phyloP scores from a whole-genome alignment of 2,888 invertebrate species.

The Taenaris catops region DNA sequence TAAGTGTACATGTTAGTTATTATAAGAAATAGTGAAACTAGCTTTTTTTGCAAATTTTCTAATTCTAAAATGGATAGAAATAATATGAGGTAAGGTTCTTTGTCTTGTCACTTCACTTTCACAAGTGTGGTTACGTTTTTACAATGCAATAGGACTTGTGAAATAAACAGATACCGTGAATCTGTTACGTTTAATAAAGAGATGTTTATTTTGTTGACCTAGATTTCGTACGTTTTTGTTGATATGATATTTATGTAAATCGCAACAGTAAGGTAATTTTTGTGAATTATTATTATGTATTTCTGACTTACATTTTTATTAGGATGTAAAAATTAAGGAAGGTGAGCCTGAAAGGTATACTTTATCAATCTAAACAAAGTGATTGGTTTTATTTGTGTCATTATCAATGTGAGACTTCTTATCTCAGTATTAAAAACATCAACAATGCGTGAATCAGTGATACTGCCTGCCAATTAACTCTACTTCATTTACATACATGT shows the following conservation, averaged over 20 bases:
- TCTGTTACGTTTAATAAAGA: neutral
- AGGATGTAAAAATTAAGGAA: too few species aligned
- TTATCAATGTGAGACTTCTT: slow-evolving; percentile 13
- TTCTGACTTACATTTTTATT: too few species aligned
- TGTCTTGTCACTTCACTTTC: slow-evolving; percentile 42
- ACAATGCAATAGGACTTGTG: neutral
- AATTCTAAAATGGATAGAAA: slow-evolving; percentile 28
- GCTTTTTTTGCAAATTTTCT: slow-evolving; percentile 13
- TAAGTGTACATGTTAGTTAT: slow-evolving; percentile 31
- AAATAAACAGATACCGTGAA: neutral
- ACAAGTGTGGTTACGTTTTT: slow-evolving; percentile 23
- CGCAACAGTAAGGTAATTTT: too few species aligned
- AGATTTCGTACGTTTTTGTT: slow-evolving; percentile 7
- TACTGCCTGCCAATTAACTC: too few species aligned
- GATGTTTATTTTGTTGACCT: slow-evolving; percentile 1
- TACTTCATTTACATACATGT: too few species aligned
- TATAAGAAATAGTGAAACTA: slow-evolving; percentile 43
- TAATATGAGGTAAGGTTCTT: slow-evolving; percentile 57
- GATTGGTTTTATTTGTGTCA: slow-evolving; percentile 17
- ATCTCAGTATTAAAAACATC: slow-evolving; percentile 12
- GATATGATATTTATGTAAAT: too few species aligned
- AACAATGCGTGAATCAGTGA: slow-evolving; percentile 8
- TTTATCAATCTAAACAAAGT: slow-evolving; percentile 9
- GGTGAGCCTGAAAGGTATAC: too few species aligned
- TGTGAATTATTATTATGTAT: too few species aligned